phyloP scores from a whole-genome alignment of 2,113 vertebrate species.

The Colossoma macropomum region DNA sequence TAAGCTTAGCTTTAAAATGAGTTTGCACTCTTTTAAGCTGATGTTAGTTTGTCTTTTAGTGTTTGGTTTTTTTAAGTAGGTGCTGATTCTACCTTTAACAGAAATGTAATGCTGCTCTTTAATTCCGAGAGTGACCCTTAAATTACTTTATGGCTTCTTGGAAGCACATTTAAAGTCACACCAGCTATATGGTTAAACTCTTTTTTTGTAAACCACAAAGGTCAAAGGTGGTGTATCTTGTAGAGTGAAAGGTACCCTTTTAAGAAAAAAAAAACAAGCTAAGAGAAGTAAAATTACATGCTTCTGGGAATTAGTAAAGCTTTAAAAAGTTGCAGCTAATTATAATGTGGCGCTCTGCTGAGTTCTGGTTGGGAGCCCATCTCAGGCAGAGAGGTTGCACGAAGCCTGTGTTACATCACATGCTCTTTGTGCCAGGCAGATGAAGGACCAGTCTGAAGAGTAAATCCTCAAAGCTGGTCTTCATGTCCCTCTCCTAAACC shows the following conservation, averaged over 20 bases:
- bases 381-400: neutral
- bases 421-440: neutral
- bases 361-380: neutral
- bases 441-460: neutral
- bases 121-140: constrained; percentile 44
- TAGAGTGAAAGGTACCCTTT: neutral
- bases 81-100: constrained; percentile 10
- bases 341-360: neutral
- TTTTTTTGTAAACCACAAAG: constrained; percentile 34
- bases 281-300: constrained; percentile 35
- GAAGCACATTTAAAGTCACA: constrained; percentile 12
- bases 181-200: neutral
- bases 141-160: constrained; percentile 44
- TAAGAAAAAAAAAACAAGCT: neutral
- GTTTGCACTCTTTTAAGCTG: neutral
- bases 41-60: neutral
- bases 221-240: constrained; percentile 10
- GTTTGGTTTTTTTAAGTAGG: neutral
- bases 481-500: neutral
- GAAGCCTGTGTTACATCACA: neutral
- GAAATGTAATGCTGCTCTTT: constrained; percentile 20
- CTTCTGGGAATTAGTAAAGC: neutral
- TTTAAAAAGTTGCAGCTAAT: constrained; percentile 10
- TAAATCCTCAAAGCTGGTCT: neutral
- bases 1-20: no score